phyloP scores from a whole-genome alignment of 2,797 vertebrate genomes.

The Melanotaenia pygmaea region DNA sequence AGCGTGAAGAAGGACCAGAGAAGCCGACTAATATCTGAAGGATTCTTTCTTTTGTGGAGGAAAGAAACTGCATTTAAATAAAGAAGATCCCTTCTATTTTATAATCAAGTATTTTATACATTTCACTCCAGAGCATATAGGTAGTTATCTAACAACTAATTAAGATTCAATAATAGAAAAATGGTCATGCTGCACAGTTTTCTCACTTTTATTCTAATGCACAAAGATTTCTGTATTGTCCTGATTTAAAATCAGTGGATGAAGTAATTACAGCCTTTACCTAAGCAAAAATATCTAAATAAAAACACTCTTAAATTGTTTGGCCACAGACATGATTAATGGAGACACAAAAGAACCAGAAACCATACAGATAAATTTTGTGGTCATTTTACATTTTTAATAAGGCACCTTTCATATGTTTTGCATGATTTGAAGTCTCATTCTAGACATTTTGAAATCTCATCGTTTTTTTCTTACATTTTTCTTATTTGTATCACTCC shows the following conservation, averaged over 20 bases:
- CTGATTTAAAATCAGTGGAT: not conserved
- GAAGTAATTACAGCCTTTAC: not conserved
- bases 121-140: not conserved
- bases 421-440: too few relatives aligned
- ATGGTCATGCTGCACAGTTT: not conserved
- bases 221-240: not conserved
- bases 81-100: not conserved
- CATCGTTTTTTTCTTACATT: not conserved
- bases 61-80: not conserved
- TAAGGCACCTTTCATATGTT: too few relatives aligned
- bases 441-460: too few relatives aligned
- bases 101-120: not conserved
- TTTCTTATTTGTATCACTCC: too few relatives aligned
- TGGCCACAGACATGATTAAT: not conserved
- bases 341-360: not conserved
- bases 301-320: not conserved
- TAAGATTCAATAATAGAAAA: not conserved
- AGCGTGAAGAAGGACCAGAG: conserved; percentile 38
- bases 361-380: not conserved
- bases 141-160: not conserved
- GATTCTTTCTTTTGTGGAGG: conserved; percentile 17
- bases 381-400: too few relatives aligned
- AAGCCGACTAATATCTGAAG: conserved; percentile 39
- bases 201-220: not conserved
- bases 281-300: too few relatives aligned